Evolutionary conservation across 2,888 invertebrate genomes (phyloP), one percentile per base, ranked within the genome.

Genomic region (Rhagonycha lutea): DNA sequence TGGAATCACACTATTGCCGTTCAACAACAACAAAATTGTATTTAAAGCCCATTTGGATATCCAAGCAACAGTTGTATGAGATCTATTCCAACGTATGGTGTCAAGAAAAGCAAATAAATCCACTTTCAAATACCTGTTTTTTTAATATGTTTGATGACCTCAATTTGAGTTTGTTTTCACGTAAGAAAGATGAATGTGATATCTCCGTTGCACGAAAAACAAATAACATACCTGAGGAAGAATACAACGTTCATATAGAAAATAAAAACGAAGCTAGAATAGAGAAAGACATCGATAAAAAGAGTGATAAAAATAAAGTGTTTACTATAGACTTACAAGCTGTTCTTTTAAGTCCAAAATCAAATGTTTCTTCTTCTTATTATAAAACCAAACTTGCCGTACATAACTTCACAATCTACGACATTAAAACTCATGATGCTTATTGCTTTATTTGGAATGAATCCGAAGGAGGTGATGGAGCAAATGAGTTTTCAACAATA

Each of bases 331-430:
- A 61, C 61, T 7, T 61, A 61, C 61, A 61, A 61, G 61, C 61
- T 24, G 65, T 65, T 18, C 65, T 65, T 65, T 24, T 24, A 65
- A 24, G 24, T 24, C 14, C 61, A 61, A 61, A 61, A 61, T 61
- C 14, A 61, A 61, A 61, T 61, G 61, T 14, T 14, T 61, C 14
- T 61, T 47, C 47, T 47, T 61, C 65, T 24, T 61, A 61, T 61
- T 61, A 61, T 70, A 83, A 82, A 73, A 80, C 77, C 11, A 79
- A 79, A 71, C 63, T 77, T 32, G 14, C 14, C 10, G 74, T 75
- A 2, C 78, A 79, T 73, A 83, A 84, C 70, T 83, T 80, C 73
- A 83, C 81, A 3, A 29, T 83, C 65, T 83, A 74, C 72, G 72
- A 83, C 73, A 65, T 14, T 68, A 26, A 68, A 68, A 29, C 68